Evolutionary conservation across 2,888 invertebrate species (phyloP).

Genomic region (Chrysolina americana): DNA sequence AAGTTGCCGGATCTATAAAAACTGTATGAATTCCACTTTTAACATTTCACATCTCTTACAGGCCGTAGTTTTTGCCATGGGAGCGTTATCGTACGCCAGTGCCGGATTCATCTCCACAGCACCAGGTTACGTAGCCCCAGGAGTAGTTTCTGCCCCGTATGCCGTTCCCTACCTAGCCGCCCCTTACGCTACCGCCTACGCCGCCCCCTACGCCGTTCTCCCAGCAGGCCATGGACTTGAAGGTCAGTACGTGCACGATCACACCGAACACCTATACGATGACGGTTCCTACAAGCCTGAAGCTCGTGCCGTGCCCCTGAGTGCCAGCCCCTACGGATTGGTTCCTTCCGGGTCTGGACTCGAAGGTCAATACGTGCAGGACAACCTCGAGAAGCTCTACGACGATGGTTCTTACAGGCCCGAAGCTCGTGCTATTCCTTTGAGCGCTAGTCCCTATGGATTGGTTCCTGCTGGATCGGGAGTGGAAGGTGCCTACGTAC

Average conservation of each 20-base stretch:
- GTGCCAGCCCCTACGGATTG: slow-evolving; percentile 53
- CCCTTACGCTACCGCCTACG: slow-evolving; percentile 39
- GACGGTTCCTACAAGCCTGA: slow-evolving; percentile 62
- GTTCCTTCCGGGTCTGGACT: slow-evolving; percentile 57
- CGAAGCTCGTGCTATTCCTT: slow-evolving; percentile 52
- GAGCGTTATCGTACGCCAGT: slow-evolving; percentile 53
- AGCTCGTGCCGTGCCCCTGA: slow-evolving; percentile 50
- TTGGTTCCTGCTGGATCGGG: slow-evolving; percentile 57
- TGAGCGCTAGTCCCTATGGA: slow-evolving; percentile 57
- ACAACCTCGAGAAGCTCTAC: slow-evolving; percentile 59
- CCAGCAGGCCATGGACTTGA: slow-evolving; percentile 55
- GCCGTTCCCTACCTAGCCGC: slow-evolving; percentile 27
- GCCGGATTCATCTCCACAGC: slow-evolving; percentile 50
- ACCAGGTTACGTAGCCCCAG: slow-evolving; percentile 37
- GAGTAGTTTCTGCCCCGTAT: slow-evolving; percentile 36
- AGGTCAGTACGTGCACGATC: slow-evolving; percentile 59
- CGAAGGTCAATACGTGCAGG: slow-evolving; percentile 61
- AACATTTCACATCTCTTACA: slow-evolving; percentile 24
- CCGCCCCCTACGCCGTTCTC: slow-evolving; percentile 45
- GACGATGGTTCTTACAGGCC: slow-evolving; percentile 63
- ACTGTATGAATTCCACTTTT: no score
- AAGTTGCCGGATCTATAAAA: no score
- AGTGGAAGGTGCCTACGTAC: slow-evolving; percentile 59
- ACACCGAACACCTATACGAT: slow-evolving; percentile 59
- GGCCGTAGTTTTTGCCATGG: slow-evolving; percentile 49